A percentile compares a stretch with the other conserved stretches of the same genome.
Evolutionary conservation across 1,140 invertebrate species (phyloP).

Genomic region (Drosophila albomicans): DNA sequence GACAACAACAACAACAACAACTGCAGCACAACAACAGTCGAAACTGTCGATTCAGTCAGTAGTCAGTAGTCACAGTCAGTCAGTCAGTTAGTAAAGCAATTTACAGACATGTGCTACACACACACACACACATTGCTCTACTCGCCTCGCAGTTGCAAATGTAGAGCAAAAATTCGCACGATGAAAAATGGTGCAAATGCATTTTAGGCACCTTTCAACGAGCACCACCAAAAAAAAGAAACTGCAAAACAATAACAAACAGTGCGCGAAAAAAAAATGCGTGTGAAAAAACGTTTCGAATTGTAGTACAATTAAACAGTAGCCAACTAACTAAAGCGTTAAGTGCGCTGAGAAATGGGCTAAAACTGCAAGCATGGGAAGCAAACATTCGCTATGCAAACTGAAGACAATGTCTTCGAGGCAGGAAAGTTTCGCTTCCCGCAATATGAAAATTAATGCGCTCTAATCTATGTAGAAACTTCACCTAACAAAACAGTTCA

Average conservation of each 20-base stretch:
- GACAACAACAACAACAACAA: constrained; percentile 49
- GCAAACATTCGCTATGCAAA: neutral
- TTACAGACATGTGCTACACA: constrained; percentile 73
- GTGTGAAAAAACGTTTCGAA: constrained; percentile 20
- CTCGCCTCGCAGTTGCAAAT: constrained; percentile 22
- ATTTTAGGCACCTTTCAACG: constrained; percentile 62
- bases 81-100: constrained; percentile 81
- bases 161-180: constrained; percentile 43
- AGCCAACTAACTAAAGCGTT: constrained; percentile 39
- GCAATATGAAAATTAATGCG: neutral
- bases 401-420: neutral
- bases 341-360: constrained; percentile 27
- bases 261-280: constrained; percentile 28
- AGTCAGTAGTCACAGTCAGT: constrained; percentile 49
- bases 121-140: neutral
- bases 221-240: constrained; percentile 5
- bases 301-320: constrained; percentile 53
- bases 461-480: neutral
- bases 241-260: constrained; percentile 1
- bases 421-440: neutral
- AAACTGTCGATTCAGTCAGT: constrained; percentile 51
- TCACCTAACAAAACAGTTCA: neutral
- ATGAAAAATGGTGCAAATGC: constrained; percentile 54
- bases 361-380: constrained; percentile 18
- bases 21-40: constrained; percentile 43